Conservation (phyloP, 2,888 invertebrate species). For the Aproaerema taeniolella region DNA sequence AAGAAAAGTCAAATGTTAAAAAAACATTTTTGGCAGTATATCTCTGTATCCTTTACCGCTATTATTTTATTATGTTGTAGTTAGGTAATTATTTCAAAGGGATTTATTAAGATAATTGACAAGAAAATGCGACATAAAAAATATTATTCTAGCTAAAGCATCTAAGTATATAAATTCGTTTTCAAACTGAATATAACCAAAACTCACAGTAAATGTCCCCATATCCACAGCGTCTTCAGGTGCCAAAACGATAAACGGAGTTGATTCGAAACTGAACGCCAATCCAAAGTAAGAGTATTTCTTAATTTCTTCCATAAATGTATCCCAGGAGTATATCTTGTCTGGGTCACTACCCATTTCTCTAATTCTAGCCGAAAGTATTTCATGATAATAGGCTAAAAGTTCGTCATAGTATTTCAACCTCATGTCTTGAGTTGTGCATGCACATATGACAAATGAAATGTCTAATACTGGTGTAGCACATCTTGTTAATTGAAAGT, state of each 20-base stretch:
- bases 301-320: slow-evolving; percentile 73
- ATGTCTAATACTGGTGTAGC: slow-evolving; percentile 78
- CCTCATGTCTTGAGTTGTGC: slow-evolving; percentile 78
- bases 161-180: too few relatives aligned
- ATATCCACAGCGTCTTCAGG: slow-evolving; percentile 79
- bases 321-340: slow-evolving; percentile 68
- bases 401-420: slow-evolving; percentile 76
- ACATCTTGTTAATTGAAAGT: slow-evolving; percentile 81
- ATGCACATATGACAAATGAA: slow-evolving; percentile 72
- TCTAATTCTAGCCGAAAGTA: slow-evolving; percentile 69
- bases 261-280: slow-evolving; percentile 78
- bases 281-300: slow-evolving; percentile 76
- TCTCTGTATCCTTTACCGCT: too few relatives aligned
- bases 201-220: too few relatives aligned
- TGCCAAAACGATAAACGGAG: slow-evolving; percentile 74
- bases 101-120: too few relatives aligned
- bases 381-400: slow-evolving; percentile 78
- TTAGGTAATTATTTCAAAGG: too few relatives aligned
- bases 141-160: too few relatives aligned
- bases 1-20: too few relatives aligned
- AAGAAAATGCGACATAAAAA: too few relatives aligned
- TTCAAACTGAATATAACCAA: too few relatives aligned
- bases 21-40: too few relatives aligned
- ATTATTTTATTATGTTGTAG: too few relatives aligned
- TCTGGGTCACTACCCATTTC: slow-evolving; percentile 79